Base-by-base conservation (phyloP, 2,113 vertebrate species). In the Dicerorhinus sumatrensis region DNA sequence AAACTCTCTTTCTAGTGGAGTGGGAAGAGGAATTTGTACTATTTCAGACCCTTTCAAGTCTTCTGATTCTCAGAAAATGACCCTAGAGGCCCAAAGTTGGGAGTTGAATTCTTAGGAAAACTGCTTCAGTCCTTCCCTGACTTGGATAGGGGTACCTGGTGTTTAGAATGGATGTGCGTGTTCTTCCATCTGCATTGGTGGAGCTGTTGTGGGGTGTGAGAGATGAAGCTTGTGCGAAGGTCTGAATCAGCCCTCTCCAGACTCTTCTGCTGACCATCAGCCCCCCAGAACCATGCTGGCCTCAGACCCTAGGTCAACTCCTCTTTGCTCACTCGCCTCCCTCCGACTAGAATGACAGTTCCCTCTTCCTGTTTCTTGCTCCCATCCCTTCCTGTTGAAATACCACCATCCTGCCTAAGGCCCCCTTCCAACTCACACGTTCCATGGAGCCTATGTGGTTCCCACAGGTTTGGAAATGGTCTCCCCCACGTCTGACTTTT, bases 151-250 rank as follows among this genome's bases (percentile, higher is more conserved):
- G 7, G 21, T 9, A 60, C 16, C 20, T 69, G 17, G 21, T 17
- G 27, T 29, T 33, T 27, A 46, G 42, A 54, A 27, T 2, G 6
- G 20, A n/a, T 46, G 14, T 23, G 14, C 7, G 9, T 11, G 21
- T n/a, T 16, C 2, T 31, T 21, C 1, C 0, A 23, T 42, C 0
- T 5, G 0, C 13, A 8, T 54, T 62, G 65, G 16, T 25, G 33
- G 9, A 33, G 16, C 18, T 39, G 20, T 16, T 36, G 18, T 21
- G 25, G 8, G 1, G 13, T 36, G 33, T 5, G 20, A 80, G 14
- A 12, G 18, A 20, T 48, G 17, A 31, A 70, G 33, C 42, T 60
- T 8, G 1, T 42, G 18, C 29, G 5, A 80, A 56, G 8, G 8
- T 10, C n/a, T 73, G 89, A 80, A 25, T 1, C 25, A 25, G 12